A percentile compares a stretch with the other conserved stretches of the same genome.
phyloP scores from a whole-genome alignment of 1,140 invertebrate genomes.

The Aculops lycopersici region DNA sequence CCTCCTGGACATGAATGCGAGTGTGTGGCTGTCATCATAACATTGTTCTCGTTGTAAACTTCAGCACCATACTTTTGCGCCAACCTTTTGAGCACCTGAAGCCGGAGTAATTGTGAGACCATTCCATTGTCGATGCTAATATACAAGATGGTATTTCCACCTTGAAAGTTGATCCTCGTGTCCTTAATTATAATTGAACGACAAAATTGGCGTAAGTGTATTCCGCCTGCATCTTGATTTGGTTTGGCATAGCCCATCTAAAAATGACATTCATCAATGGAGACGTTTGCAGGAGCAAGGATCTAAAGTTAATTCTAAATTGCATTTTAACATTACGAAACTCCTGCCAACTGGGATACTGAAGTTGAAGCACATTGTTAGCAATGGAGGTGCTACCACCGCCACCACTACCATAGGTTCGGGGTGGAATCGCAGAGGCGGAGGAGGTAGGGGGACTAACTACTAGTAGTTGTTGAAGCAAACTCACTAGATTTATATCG shows the following conservation, averaged over 20 bases:
- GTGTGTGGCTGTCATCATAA: slow-evolving; percentile 28
- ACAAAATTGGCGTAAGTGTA: slow-evolving; percentile 54
- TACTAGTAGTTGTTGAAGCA: too few relatives aligned
- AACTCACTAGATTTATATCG: slow-evolving; percentile 59
- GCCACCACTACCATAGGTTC: too few relatives aligned
- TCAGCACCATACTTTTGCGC: slow-evolving; percentile 28
- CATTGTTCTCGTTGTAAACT: slow-evolving; percentile 29
- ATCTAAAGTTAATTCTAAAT: too few relatives aligned
- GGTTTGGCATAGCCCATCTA: slow-evolving; percentile 65
- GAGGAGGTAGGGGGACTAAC: too few relatives aligned
- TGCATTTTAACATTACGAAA: too few relatives aligned
- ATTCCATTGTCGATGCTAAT: slow-evolving; percentile 51
- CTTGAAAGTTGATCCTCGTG: too few relatives aligned
- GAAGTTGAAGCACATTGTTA: too few relatives aligned
- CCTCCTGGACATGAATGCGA: slow-evolving; percentile 59
- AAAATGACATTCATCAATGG: too few relatives aligned
- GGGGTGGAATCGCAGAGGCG: too few relatives aligned
- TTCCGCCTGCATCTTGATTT: slow-evolving; percentile 38
- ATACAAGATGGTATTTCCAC: slow-evolving; percentile 32
- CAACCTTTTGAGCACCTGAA: slow-evolving; percentile 34
- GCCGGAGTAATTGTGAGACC: slow-evolving; percentile 38
- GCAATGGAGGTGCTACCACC: too few relatives aligned
- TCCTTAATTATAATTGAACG: slow-evolving; percentile 47
- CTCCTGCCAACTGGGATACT: too few relatives aligned
- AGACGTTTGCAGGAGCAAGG: too few relatives aligned